Evolutionary conservation across 1,140 invertebrate genomes (phyloP), one percentile per base, ranked within the genome.

Genomic region (Calycopis cecrops): DNA sequence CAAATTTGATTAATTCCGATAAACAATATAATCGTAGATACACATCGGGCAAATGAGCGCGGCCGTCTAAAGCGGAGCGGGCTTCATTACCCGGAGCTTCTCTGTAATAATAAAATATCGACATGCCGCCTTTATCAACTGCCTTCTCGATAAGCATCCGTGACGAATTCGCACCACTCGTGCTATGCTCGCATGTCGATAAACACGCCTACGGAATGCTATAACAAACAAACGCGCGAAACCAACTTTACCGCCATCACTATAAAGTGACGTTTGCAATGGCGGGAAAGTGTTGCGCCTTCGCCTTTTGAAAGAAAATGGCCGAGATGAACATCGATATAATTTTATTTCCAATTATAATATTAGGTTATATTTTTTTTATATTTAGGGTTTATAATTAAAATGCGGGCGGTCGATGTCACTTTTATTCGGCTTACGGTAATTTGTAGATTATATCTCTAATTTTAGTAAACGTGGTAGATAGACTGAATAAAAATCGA

Each of bases 51-150:
- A 69, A 78, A 79, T 71, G 74, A 79, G 65, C 64, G 62, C 52
- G 63, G 63, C 64, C 67, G 69, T 74, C 67, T 71, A 79, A 78
- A 76, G 64, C 71, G 71, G 69, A 66, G 63, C 71, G 67, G 63
- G 68, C 66, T 62, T 78, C 73, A 76, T 85, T 79, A 76, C 73
- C 57, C 57, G 48, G 56, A 63, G 70, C 67, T 71, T 71, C 68
- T 67, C 71, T 73, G 72, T 79, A 82, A 85, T 79, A 82, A 85
- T 81, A 85, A 85, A 81, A 83, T 68, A 83, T 83, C 80, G 77
- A 78, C 79, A 78, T 56, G 69, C 70, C 69, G 75, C 80, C 75
- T 84, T 82, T 82, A 86, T 85, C 79, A 76, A 69, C 59, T 76
- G 79, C 73, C 70, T 74, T 59, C 69, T 79, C 77, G 84, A 87